Conservation (phyloP, 2,888 invertebrate species). For the Aphidoletes aphidimyza region DNA sequence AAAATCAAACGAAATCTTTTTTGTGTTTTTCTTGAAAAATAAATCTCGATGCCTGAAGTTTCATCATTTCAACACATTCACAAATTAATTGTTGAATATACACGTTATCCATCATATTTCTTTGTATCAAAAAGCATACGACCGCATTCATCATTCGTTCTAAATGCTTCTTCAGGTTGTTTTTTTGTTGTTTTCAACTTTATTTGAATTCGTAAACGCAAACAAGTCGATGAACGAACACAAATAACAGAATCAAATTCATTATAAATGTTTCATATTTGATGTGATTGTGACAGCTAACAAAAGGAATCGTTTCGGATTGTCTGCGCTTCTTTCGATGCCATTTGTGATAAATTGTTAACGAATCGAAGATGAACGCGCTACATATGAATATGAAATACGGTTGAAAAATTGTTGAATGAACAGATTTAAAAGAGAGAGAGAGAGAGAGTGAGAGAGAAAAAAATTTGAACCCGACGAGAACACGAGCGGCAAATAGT, state of each 20-base stretch:
- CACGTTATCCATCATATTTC: background rate
- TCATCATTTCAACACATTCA: background rate
- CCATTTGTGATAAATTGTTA: conserved; percentile 41
- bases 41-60: no score
- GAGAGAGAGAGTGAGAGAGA: background rate
- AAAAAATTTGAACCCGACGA: no score
- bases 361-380: background rate
- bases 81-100: background rate
- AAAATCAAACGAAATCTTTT: background rate
- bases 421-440: background rate
- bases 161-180: background rate
- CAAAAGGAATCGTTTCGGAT: conserved; percentile 5
- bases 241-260: background rate
- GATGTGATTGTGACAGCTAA: conserved; percentile 17
- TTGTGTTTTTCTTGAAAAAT: background rate
- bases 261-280: background rate
- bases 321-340: background rate
- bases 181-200: no score
- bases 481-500: no score
- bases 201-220: background rate
- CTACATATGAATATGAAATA: background rate
- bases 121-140: background rate
- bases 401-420: background rate
- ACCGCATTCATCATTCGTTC: background rate
- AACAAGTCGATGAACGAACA: background rate